Evolutionary conservation across 2,888 invertebrate species (phyloP), one percentile per base, ranked within the genome.

Genomic region (Pristionchus arcanus): DNA sequence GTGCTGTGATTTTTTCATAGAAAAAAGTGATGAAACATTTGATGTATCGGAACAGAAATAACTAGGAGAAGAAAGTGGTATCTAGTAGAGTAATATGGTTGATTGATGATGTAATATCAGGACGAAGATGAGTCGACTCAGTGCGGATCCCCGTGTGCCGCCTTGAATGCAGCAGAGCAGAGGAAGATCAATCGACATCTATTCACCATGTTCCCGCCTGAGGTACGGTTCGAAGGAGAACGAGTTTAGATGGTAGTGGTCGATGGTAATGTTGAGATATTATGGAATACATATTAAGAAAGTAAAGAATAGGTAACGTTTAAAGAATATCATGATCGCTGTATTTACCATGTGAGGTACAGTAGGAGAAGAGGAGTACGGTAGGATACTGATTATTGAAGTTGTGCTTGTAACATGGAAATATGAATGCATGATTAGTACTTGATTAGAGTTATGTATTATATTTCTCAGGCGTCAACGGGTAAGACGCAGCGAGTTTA

Each of bases 81-180:
- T 21, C 19, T 37, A 42, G 53, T 15, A 4, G 37, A 66, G 2
- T 25, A 53, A 7, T 31, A 49, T 42, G 34, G 83, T n/a, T 21
- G 74, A 34, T 15, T 31, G 21, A 16, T 34, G 21, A 34, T 34
- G 4, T 19, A 11, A 37, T 16, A 19, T 42, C 25, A 37, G 66
- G 68, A 68, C 2, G 71, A 28, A 2, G 31, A 34, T 31, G 74
- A 77, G 55, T n/a, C 2, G 16, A 88, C 88, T 2, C 9, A 34
- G 28, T 88, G 88, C 49, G 88, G 88, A 2, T 88, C 88, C 15
- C 88, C 88, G 0, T 88, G 88, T 55, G 49, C 74, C n/a, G 88
- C 88, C 0, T 59, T 88, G 19, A 88, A 88, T 77, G 88, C 74
- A 13, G n/a, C 34, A 1, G 88, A 88, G n/a, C 88, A 88, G 66